Evolutionary conservation across 2,113 vertebrate genomes (phyloP).

Genomic region (Capreolus pygargus): DNA sequence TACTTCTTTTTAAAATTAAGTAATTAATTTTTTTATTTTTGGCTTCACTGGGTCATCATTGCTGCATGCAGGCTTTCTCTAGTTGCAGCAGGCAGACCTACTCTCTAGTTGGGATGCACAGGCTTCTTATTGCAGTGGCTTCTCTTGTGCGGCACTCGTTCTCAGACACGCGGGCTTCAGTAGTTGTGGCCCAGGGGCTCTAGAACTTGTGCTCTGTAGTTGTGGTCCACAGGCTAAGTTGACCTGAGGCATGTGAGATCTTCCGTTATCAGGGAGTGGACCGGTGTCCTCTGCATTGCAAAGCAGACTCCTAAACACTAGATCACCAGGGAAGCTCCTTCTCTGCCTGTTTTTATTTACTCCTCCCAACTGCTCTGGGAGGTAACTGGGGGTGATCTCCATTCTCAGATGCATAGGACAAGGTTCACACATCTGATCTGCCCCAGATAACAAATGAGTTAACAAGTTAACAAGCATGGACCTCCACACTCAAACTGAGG

Average conservation of each 20-base stretch:
- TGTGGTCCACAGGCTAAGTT: neutral
- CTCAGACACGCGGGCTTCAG: neutral
- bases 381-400: neutral
- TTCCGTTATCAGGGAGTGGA: neutral
- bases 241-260: neutral
- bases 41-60: neutral
- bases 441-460: neutral
- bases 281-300: neutral
- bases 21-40: neutral
- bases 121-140: neutral
- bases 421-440: neutral
- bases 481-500: neutral
- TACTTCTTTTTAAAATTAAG: neutral
- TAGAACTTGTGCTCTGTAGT: neutral
- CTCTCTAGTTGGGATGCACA: neutral
- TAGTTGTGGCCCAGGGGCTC: neutral
- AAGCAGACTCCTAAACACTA: neutral
- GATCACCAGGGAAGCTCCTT: neutral
- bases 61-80: neutral
- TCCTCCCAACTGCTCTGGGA: neutral
- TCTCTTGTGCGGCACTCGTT: neutral
- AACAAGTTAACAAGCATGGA: neutral
- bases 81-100: neutral
- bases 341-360: neutral
- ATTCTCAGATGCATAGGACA: neutral